Conservation (phyloP, 2,113 vertebrate species). For the Phocoena phocoena region DNA sequence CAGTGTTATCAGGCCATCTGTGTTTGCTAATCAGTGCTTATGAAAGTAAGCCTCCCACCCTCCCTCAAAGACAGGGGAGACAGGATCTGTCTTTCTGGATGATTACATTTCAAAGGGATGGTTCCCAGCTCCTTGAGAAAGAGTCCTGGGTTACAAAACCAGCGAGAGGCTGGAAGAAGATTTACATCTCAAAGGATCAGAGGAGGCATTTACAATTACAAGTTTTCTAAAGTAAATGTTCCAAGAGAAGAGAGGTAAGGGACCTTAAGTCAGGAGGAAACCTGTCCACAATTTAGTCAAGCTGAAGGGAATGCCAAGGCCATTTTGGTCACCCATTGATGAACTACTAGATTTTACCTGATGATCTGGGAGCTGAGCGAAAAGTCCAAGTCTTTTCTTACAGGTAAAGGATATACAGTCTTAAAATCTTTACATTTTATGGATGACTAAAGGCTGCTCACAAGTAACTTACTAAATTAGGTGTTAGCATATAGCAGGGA, state of each 20-base stretch:
- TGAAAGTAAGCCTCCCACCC: not conserved
- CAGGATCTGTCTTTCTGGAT: not conserved
- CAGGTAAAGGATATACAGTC: not conserved
- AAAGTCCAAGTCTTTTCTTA: not conserved
- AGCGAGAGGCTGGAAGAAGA: not conserved
- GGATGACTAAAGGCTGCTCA: not conserved
- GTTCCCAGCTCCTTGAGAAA: not conserved
- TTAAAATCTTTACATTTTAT: not conserved
- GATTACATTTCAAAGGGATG: not conserved
- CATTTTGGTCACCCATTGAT: not conserved
- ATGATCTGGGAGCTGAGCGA: not conserved
- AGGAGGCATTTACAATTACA: not conserved
- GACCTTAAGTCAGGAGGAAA: not conserved
- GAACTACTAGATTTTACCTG: not conserved
- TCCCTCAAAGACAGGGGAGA: not conserved
- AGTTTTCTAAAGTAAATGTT: not conserved
- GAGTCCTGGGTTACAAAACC: not conserved
- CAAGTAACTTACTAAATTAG: not conserved
- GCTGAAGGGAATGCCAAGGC: not conserved
- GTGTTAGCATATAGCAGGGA: not conserved
- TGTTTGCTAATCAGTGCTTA: not conserved
- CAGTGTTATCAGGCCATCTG: not conserved
- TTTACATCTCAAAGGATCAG: not conserved
- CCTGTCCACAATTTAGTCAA: not conserved
- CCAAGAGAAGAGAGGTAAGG: not conserved